Conservation (phyloP, 1,140 invertebrate species). For the Ruditapes philippinarum region DNA sequence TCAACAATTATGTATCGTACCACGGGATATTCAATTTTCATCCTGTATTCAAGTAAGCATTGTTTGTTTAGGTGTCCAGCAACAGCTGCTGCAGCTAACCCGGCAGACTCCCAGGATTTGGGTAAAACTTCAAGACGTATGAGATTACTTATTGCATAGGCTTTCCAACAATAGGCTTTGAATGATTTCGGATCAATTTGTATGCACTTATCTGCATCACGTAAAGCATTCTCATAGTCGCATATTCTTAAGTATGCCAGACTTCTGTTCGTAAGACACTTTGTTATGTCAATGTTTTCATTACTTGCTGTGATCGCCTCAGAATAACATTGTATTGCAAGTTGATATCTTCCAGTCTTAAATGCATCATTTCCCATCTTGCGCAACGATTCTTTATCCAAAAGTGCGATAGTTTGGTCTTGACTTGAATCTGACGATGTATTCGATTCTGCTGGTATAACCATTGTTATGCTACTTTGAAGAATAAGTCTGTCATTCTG, state of each 20-base stretch:
- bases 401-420: background rate
- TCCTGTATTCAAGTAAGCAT: slow-evolving; percentile 4
- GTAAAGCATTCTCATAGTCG: slow-evolving; percentile 21
- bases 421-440: background rate
- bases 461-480: background rate
- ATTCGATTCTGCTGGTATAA: background rate
- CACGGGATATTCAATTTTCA: slow-evolving; percentile 37
- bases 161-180: slow-evolving; percentile 43
- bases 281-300: background rate
- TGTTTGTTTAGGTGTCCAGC: slow-evolving; percentile 2
- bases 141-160: slow-evolving; percentile 22
- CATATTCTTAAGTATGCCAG: slow-evolving; percentile 14
- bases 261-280: slow-evolving; percentile 5
- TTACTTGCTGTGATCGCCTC: background rate
- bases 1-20: background rate
- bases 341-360: background rate
- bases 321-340: slow-evolving; percentile 24
- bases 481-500: background rate
- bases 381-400: background rate
- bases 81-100: slow-evolving; percentile 18
- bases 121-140: background rate
- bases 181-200: background rate
- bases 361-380: slow-evolving; percentile 21
- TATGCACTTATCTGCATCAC: slow-evolving; percentile 31
- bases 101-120: slow-evolving; percentile 6